A percentile compares a stretch with the other conserved stretches of the same genome.
These are phyloP conservation scores for Siniperca chuatsi DNA, from an alignment of 2,113 vertebrate species.

Conservation along the genomic window DNA sequence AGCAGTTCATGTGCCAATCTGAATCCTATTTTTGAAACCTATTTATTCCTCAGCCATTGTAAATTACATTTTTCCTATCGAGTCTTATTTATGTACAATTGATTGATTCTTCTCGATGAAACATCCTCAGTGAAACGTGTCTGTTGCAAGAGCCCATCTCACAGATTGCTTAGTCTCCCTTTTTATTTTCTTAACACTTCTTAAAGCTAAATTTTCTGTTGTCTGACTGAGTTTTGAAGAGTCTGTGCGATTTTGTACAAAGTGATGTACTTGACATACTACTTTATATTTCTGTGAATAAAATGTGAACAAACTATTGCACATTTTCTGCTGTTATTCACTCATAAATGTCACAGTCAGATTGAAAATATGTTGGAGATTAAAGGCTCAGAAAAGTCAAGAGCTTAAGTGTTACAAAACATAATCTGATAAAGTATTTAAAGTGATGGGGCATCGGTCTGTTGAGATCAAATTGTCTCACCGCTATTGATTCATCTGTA, in stretches of 20 bases:
- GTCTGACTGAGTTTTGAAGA: slow-evolving; percentile 82
- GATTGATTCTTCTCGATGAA: slow-evolving; percentile 68
- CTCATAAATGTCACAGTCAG: background rate
- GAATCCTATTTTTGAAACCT: slow-evolving; percentile 81
- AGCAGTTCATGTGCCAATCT: slow-evolving; percentile 84
- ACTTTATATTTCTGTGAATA: slow-evolving; percentile 90
- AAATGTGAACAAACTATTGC: slow-evolving; percentile 78
- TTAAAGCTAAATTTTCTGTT: slow-evolving; percentile 70
- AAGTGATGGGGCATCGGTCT: background rate
- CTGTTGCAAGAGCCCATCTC: slow-evolving; percentile 54
- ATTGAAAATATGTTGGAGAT: background rate
- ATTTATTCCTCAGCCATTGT: slow-evolving; percentile 81
- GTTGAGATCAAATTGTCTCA: background rate
- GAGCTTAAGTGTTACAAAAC: background rate
- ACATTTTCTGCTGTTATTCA: slow-evolving; percentile 9
- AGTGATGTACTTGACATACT: slow-evolving; percentile 86
- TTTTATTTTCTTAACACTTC: slow-evolving; percentile 72
- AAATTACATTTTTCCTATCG: slow-evolving; percentile 74
- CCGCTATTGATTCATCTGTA: background rate
- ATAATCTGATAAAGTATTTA: background rate
- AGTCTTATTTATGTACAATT: slow-evolving; percentile 75
- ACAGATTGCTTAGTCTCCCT: slow-evolving; percentile 55
- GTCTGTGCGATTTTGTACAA: slow-evolving; percentile 88
- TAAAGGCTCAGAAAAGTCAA: slow-evolving; percentile 1
- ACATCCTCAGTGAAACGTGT: slow-evolving; percentile 46